phyloP scores from a whole-genome alignment of 2,797 vertebrate genomes.

The Coluber constrictor region DNA sequence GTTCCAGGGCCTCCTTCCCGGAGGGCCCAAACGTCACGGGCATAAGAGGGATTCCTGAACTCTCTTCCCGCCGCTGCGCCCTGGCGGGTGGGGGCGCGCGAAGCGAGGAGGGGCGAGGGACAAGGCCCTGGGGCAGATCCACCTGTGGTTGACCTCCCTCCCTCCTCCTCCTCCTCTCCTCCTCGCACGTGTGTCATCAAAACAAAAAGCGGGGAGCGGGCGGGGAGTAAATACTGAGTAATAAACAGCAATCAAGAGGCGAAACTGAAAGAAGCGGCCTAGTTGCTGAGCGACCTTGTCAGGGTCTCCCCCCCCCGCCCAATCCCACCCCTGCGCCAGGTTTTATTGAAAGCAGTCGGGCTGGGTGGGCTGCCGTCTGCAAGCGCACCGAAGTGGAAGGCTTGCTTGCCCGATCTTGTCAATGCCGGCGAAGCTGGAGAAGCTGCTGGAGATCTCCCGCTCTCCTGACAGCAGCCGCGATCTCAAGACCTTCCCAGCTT shows the following conservation, averaged over 20 bases:
- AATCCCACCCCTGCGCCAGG: accelerated
- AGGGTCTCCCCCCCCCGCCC: not conserved
- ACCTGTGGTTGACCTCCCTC: not conserved
- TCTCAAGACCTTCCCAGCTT: not conserved
- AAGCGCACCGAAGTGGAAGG: not conserved
- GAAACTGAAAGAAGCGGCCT: not conserved
- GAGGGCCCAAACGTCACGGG: not conserved
- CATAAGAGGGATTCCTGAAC: not conserved
- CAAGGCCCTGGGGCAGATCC: conserved; percentile 30
- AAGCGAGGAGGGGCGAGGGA: no score
- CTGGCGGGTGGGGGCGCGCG: not conserved
- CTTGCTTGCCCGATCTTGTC: not conserved
- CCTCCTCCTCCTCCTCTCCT: conserved; percentile 35
- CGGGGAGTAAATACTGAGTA: conserved; percentile 3
- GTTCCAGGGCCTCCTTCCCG: not conserved
- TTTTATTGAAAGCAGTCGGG: not conserved
- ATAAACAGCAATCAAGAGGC: not conserved
- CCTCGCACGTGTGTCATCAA: conserved; percentile 70
- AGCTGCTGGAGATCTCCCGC: not conserved
- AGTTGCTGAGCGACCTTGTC: not conserved
- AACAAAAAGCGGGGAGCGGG: conserved; percentile 57
- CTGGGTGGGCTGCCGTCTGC: not conserved
- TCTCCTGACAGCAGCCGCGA: not conserved
- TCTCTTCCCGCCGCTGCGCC: not conserved
- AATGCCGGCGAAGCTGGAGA: not conserved